A percentile compares a stretch with the other conserved stretches of the same genome.
Evolutionary conservation across 1,140 invertebrate species (phyloP).

Genomic region (Trichogramma pretiosum): DNA sequence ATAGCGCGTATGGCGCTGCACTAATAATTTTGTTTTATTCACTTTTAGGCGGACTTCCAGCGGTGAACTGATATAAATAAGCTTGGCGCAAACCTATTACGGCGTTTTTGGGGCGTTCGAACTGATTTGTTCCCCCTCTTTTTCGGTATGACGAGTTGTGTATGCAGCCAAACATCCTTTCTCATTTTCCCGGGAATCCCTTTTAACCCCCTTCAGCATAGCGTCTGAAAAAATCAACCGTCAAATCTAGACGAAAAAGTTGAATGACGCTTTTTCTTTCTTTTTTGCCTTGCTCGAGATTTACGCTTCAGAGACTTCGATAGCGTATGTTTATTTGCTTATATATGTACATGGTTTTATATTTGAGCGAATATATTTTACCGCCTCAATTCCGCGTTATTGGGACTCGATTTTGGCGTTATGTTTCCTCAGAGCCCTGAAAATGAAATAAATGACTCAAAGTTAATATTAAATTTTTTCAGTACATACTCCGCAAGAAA

Average conservation of each 20-base stretch:
- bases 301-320: too few relatives aligned
- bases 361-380: background rate
- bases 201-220: too few relatives aligned
- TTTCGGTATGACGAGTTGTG: background rate
- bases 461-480: too few relatives aligned
- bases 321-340: too few relatives aligned
- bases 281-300: too few relatives aligned
- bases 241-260: background rate
- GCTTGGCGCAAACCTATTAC: conserved; percentile 2
- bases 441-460: too few relatives aligned
- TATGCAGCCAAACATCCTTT: background rate
- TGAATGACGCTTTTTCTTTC: background rate
- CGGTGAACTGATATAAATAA: conserved; percentile 13
- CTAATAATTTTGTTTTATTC: conserved; percentile 19
- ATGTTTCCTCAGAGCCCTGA: background rate
- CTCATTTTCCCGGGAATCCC: conserved; percentile 3
- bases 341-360: too few relatives aligned
- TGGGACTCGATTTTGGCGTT: background rate
- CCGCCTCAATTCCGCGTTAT: background rate
- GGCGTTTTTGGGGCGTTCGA: conserved; percentile 9
- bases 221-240: conserved; percentile 3
- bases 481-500: too few relatives aligned
- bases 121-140: conserved; percentile 4
- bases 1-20: too few relatives aligned
- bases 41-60: conserved; percentile 9